A percentile compares a stretch with the other conserved stretches of the same genome.
Evolutionary conservation across 2,113 vertebrate genomes (phyloP).

Genomic region (Penelope pileata): DNA sequence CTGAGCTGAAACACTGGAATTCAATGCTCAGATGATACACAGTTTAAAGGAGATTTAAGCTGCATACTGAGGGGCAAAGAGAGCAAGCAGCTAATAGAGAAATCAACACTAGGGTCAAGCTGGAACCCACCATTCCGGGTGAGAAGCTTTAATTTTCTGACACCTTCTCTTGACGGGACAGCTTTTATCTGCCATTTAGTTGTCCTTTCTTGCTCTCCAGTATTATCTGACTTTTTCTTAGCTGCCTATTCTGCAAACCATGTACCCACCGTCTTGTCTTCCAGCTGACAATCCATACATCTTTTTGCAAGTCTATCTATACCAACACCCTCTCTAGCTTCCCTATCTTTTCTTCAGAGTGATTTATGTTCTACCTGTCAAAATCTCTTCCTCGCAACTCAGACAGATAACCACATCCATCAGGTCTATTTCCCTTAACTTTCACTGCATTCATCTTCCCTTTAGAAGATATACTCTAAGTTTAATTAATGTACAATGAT

Average conservation of each 20-base stretch:
- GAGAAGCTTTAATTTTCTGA: neutral
- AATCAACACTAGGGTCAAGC: neutral
- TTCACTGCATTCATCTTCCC: neutral
- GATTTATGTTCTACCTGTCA: neutral
- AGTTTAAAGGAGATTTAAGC: neutral
- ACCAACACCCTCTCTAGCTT: neutral
- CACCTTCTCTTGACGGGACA: neutral
- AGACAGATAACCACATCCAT: neutral
- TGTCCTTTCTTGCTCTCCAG: neutral
- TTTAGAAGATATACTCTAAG: neutral
- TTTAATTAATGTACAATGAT: neutral
- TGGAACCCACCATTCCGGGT: neutral
- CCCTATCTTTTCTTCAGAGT: neutral
- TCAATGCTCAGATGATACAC: neutral
- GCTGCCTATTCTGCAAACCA: neutral
- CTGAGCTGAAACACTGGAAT: neutral
- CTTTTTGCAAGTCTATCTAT: neutral
- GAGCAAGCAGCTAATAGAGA: neutral
- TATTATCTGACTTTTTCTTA: neutral
- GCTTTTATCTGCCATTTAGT: neutral
- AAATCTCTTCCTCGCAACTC: neutral
- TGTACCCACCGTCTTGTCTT: neutral
- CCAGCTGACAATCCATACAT: neutral
- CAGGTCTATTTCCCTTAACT: neutral
- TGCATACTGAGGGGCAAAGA: neutral